Conservation (phyloP, 53 echinoderm and acorn worm species). For the Hippasteria phrygiana region DNA sequence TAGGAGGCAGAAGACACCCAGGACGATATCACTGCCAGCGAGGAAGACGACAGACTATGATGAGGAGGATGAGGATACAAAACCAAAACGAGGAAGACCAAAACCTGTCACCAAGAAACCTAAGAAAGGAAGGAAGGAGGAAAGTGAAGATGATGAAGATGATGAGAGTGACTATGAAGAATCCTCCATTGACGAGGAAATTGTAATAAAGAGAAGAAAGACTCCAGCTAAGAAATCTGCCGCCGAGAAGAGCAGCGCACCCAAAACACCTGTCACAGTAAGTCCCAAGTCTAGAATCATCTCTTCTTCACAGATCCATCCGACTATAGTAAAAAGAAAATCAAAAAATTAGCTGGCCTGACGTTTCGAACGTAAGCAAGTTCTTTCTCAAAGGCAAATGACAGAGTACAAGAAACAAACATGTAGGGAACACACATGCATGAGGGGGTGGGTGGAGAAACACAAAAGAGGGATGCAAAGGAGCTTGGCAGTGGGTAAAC, state of each 20-base stretch:
- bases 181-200: slow-evolving; percentile 51
- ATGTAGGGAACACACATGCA: too few species aligned
- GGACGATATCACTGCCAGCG: neutral
- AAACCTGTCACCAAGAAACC: neutral
- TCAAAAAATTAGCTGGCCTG: neutral
- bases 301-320: neutral
- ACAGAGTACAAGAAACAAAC: too few species aligned
- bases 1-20: neutral
- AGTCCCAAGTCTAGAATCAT: neutral
- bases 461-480: too few species aligned
- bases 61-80: slow-evolving; percentile 37
- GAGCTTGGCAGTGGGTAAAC: too few species aligned
- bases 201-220: slow-evolving; percentile 32
- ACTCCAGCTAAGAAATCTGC: slow-evolving; percentile 48
- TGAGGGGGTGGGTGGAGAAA: too few species aligned
- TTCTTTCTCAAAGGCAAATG: too few species aligned
- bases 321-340: too few species aligned
- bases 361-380: neutral
- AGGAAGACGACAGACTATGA: slow-evolving; percentile 16
- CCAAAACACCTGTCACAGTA: slow-evolving; percentile 31
- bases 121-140: neutral
- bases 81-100: slow-evolving; percentile 9
- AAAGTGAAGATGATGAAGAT: slow-evolving; percentile 48
- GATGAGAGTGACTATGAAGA: slow-evolving; percentile 61
- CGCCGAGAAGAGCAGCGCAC: neutral